These are phyloP conservation scores for Ophion obscuratus DNA, from an alignment of 2,888 invertebrate species.

Conservation along the genomic window DNA sequence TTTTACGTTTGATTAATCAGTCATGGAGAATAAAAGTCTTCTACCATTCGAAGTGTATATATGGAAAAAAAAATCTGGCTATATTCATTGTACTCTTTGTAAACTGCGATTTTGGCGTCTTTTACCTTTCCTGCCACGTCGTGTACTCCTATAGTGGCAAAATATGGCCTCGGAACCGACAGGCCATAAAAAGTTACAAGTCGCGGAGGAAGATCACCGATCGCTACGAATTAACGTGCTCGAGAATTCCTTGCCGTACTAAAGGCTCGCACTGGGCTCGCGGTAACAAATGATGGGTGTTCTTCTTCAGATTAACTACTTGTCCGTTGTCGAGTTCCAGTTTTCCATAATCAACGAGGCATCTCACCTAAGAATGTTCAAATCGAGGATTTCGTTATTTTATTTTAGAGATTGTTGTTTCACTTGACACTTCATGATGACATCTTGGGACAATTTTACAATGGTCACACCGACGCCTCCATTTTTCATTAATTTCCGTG, in stretches of 20 bases:
- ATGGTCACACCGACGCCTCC: too few species aligned
- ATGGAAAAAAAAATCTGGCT: background rate
- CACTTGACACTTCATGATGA: background rate
- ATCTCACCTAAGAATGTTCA: constrained; percentile 86
- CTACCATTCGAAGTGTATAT: background rate
- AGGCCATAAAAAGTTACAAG: background rate
- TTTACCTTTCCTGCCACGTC: too few species aligned
- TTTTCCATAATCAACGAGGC: constrained; percentile 95
- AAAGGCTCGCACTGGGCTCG: constrained; percentile 95
- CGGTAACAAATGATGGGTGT: constrained; percentile 95
- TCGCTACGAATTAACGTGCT: constrained; percentile 87
- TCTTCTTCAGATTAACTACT: constrained; percentile 93
- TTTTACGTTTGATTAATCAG: background rate
- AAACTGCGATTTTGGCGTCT: background rate
- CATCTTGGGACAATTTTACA: too few species aligned
- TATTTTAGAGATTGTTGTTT: background rate
- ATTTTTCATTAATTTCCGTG: too few species aligned
- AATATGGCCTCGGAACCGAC: background rate
- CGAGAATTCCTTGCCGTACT: constrained; percentile 94
- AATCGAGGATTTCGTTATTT: constrained; percentile 5
- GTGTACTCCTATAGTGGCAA: background rate
- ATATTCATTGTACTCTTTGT: background rate
- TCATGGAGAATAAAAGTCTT: background rate
- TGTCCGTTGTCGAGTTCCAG: constrained; percentile 98
- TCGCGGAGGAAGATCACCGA: background rate